phyloP scores from a whole-genome alignment of 2,888 invertebrate genomes.

The Limenitis camilla region DNA sequence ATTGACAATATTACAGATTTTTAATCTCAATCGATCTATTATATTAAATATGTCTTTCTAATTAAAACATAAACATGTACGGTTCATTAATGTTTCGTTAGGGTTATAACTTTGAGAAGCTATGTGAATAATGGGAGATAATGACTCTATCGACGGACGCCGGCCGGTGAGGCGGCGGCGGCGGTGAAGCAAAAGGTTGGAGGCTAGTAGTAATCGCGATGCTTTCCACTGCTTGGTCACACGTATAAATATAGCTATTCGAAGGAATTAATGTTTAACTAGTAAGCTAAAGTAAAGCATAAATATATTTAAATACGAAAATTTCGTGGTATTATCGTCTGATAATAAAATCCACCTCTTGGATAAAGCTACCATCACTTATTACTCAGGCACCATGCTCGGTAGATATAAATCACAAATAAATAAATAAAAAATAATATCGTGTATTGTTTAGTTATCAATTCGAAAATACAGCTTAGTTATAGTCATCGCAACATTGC shows the following conservation, averaged over 20 bases:
- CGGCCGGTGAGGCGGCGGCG: constrained; percentile 37
- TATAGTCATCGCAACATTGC: too few relatives aligned
- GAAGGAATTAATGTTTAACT: too few relatives aligned
- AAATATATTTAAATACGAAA: too few relatives aligned
- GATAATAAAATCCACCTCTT: too few relatives aligned
- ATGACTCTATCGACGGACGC: constrained; percentile 73
- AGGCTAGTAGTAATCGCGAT: constrained; percentile 5
- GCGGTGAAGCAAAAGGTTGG: constrained; percentile 6
- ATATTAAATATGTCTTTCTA: not conserved
- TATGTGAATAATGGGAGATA: constrained; percentile 63
- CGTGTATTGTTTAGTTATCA: too few relatives aligned
- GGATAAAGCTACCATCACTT: too few relatives aligned
- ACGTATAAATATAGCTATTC: not conserved
- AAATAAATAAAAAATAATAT: too few relatives aligned
- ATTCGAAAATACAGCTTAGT: too few relatives aligned
- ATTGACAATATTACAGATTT: not conserved
- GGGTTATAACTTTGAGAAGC: constrained; percentile 41
- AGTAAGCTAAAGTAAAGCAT: too few relatives aligned
- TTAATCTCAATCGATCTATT: not conserved
- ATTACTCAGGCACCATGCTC: too few relatives aligned
- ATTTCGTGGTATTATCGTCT: too few relatives aligned
- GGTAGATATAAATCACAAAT: too few relatives aligned
- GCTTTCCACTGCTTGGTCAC: constrained; percentile 1
- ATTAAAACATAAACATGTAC: not conserved
- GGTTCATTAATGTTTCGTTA: constrained; percentile 5